Evolutionary conservation across 2,888 invertebrate genomes (phyloP).

Genomic region (Mantis religiosa): DNA sequence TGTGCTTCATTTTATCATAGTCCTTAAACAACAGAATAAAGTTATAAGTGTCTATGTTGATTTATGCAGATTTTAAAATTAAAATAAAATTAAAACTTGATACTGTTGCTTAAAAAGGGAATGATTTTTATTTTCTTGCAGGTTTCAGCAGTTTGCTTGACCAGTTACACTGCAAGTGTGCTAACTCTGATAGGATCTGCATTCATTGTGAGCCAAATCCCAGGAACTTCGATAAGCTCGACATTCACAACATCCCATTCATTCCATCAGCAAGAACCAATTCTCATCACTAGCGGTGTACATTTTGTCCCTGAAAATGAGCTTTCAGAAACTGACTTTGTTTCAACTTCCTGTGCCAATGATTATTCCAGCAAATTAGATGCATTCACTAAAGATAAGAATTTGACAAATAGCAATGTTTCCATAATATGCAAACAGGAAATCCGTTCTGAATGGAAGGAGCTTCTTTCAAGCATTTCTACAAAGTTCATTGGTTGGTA

Average conservation of each 20-base stretch:
- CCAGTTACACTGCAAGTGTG: constrained; percentile 58
- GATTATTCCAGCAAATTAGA: neutral
- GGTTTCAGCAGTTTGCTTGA: constrained; percentile 55
- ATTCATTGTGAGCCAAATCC: constrained; percentile 43
- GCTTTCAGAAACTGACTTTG: neutral
- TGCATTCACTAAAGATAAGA: neutral
- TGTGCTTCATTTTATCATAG: too few species aligned
- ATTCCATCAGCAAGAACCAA: neutral
- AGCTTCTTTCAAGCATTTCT: neutral
- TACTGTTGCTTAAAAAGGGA: too few species aligned
- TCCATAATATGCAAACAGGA: neutral
- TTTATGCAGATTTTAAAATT: too few species aligned
- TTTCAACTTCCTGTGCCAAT: neutral
- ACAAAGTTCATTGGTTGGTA: neutral
- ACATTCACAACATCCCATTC: neutral
- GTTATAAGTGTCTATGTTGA: too few species aligned
- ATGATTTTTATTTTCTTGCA: constrained; percentile 32
- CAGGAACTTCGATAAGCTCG: constrained; percentile 25
- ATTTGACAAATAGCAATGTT: neutral
- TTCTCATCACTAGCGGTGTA: neutral
- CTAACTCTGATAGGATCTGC: constrained; percentile 57
- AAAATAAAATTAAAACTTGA: too few species aligned
- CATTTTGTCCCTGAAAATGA: neutral
- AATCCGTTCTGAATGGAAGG: neutral
- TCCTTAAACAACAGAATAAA: too few species aligned